phyloP scores from a whole-genome alignment of 2,888 invertebrate genomes.

The Trissolcus brochymenae region DNA sequence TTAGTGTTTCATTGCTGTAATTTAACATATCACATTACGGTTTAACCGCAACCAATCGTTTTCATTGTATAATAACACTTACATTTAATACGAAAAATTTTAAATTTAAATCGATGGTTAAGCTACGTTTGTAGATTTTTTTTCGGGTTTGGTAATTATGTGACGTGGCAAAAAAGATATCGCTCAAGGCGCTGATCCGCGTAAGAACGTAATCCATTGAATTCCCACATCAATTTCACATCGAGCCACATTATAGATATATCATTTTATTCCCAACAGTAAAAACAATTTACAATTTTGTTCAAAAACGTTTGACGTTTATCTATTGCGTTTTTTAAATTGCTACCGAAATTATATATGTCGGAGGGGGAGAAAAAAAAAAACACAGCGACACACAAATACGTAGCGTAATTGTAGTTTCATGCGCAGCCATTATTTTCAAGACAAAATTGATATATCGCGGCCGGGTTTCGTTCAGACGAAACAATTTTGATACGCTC shows the following conservation, averaged over 20 bases:
- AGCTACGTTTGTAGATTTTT: too few relatives aligned
- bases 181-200: conserved; percentile 26
- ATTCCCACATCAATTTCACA: conserved; percentile 42
- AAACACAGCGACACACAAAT: background rate
- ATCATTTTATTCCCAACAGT: conserved; percentile 11
- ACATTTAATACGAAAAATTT: too few relatives aligned
- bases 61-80: too few relatives aligned
- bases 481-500: conserved; percentile 5
- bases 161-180: conserved; percentile 29
- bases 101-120: too few relatives aligned
- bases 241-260: conserved; percentile 13
- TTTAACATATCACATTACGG: too few relatives aligned
- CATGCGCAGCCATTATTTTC: conserved; percentile 13
- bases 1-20: too few relatives aligned
- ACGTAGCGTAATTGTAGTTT: conserved; percentile 21
- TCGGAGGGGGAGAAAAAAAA: background rate
- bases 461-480: too few relatives aligned
- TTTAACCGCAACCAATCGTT: too few relatives aligned
- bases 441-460: conserved; percentile 1
- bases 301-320: conserved; percentile 8
- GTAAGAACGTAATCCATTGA: conserved; percentile 36
- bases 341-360: conserved; percentile 9
- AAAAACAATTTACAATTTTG: conserved; percentile 19
- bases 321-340: conserved; percentile 4
- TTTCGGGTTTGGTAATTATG: conserved; percentile 33